These are phyloP conservation scores for Rhyacophila evoluta DNA, from an alignment of 2,888 invertebrate species.

Conservation along the genomic window DNA sequence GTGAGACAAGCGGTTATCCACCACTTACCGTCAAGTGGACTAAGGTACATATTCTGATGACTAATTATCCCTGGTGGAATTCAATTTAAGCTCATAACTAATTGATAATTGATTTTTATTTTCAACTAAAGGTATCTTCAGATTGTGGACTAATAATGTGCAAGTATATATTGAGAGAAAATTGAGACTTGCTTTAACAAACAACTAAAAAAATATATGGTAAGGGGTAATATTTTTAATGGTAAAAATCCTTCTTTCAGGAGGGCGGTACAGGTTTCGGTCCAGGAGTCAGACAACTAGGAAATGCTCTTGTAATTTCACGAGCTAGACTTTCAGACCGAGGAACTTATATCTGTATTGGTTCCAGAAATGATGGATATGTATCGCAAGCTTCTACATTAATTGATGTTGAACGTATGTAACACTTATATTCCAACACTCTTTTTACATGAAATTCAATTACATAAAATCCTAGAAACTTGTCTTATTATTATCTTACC, in stretches of 20 bases:
- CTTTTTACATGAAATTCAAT: too few species aligned
- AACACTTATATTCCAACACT: too few species aligned
- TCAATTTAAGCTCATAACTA: slow-evolving; percentile 27
- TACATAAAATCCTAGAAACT: too few species aligned
- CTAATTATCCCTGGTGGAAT: neutral
- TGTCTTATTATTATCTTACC: too few species aligned
- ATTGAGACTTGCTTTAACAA: too few species aligned
- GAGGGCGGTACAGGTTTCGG: slow-evolving; percentile 69
- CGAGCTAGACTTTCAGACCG: slow-evolving; percentile 80
- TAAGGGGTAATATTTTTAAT: slow-evolving; percentile 19
- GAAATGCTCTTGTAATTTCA: slow-evolving; percentile 75
- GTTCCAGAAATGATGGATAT: slow-evolving; percentile 71
- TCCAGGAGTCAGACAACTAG: slow-evolving; percentile 73
- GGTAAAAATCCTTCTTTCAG: slow-evolving; percentile 46
- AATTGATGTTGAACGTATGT: slow-evolving; percentile 89
- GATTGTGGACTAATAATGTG: too few species aligned
- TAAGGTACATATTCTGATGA: slow-evolving; percentile 69
- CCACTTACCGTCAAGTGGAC: slow-evolving; percentile 85
- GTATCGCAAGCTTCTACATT: slow-evolving; percentile 76
- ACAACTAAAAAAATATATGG: neutral
- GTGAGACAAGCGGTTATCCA: slow-evolving; percentile 81
- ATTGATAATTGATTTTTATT: slow-evolving; percentile 40
- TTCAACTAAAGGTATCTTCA: slow-evolving; percentile 58
- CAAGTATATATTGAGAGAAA: too few species aligned
- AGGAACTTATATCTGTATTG: slow-evolving; percentile 88